phyloP scores from a whole-genome alignment of 1,140 invertebrate species.

The Andrena cerasifolii region DNA sequence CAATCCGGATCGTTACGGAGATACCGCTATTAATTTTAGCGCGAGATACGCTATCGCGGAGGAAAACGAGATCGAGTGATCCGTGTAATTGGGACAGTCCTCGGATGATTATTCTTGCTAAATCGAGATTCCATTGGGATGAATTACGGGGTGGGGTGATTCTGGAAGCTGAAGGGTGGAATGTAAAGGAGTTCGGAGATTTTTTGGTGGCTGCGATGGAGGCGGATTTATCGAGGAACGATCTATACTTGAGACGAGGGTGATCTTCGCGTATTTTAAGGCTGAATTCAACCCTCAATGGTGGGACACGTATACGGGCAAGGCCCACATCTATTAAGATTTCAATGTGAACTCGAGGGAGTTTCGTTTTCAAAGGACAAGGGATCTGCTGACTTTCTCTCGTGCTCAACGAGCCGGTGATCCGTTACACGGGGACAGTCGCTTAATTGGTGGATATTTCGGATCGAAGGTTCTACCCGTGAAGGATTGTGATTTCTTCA shows the following conservation, averaged over 20 bases:
- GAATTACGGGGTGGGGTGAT: not conserved
- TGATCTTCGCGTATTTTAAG: not conserved
- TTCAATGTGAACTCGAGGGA: slow-evolving; percentile 1
- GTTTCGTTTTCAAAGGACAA: not conserved
- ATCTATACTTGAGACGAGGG: not conserved
- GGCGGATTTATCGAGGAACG: not conserved
- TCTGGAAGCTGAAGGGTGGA: not conserved
- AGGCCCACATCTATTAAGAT: slow-evolving; percentile 32
- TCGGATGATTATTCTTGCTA: not conserved
- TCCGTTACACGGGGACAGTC: not conserved
- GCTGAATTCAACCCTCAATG: not conserved
- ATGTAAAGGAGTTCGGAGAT: not conserved
- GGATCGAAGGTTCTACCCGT: not conserved
- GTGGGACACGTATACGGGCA: slow-evolving; percentile 10
- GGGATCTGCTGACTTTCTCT: not conserved
- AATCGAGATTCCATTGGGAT: not conserved
- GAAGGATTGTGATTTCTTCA: not conserved
- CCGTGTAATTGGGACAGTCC: not conserved
- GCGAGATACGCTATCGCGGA: not conserved
- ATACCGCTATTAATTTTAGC: not conserved
- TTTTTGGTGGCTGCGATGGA: too few species aligned
- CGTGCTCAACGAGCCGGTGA: not conserved
- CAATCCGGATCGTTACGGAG: not conserved
- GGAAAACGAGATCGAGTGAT: not conserved
- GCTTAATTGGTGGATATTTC: not conserved